These are phyloP conservation scores for Amphiprion percula DNA, from an alignment of 2,113 vertebrate genomes.

Conservation along the genomic window DNA sequence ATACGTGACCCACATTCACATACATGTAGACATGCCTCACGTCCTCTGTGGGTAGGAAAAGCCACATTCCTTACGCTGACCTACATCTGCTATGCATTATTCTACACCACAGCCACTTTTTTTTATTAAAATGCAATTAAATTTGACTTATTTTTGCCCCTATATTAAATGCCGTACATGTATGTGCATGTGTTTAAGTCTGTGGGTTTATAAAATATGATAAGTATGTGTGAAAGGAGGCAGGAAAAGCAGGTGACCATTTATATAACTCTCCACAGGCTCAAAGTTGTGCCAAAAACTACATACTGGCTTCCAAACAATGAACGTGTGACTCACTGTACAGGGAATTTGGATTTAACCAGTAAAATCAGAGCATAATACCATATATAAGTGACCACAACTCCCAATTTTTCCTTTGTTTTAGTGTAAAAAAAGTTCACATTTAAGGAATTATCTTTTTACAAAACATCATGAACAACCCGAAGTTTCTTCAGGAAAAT, in stretches of 20 bases:
- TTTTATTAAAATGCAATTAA: not conserved
- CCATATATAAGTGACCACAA: too few species aligned
- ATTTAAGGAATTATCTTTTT: too few species aligned
- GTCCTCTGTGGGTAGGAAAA: constrained; percentile 46
- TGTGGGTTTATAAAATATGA: constrained; percentile 23
- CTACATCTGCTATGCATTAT: constrained; percentile 58
- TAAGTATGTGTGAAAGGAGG: constrained; percentile 36
- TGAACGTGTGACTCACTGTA: constrained; percentile 32
- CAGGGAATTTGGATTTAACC: constrained; percentile 1
- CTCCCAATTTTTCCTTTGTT: too few species aligned
- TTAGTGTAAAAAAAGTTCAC: too few species aligned
- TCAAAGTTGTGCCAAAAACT: constrained; percentile 56
- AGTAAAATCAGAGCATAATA: too few species aligned
- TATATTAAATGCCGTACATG: not conserved
- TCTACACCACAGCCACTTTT: not conserved
- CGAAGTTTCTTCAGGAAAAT: too few species aligned
- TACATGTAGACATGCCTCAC: constrained; percentile 1
- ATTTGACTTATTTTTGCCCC: not conserved
- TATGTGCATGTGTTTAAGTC: constrained; percentile 1
- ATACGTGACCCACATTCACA: constrained; percentile 37
- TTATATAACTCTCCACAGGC: constrained; percentile 37
- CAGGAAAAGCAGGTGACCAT: constrained; percentile 36
- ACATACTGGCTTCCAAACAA: constrained; percentile 35
- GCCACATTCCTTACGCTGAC: constrained; percentile 30
- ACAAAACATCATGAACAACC: too few species aligned